These are phyloP conservation scores for Drosophila leontia DNA, from an alignment of 1,140 invertebrate species.

Conservation along the genomic window DNA sequence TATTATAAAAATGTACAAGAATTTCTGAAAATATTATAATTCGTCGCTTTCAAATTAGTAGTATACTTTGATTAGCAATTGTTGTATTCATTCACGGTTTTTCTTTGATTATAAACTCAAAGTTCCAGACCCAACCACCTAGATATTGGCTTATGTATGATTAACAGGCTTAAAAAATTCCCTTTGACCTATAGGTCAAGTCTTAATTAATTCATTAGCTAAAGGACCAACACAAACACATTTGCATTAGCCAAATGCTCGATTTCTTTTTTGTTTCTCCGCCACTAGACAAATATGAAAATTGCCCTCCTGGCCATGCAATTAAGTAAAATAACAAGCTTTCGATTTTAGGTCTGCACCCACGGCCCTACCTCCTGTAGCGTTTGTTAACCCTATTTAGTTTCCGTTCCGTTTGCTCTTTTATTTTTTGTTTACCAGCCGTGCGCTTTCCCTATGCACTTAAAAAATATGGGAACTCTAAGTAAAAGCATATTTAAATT, in stretches of 20 bases:
- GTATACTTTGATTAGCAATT: no score
- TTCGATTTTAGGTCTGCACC: slow-evolving; percentile 32
- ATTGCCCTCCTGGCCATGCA: slow-evolving; percentile 38
- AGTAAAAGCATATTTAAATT: neutral
- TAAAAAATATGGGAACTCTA: neutral
- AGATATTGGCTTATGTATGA: neutral
- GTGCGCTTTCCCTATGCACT: slow-evolving; percentile 21
- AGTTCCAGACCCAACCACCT: neutral
- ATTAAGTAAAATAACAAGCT: slow-evolving; percentile 55
- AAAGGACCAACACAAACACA: neutral
- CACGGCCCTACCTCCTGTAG: neutral
- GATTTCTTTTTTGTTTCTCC: slow-evolving; percentile 6
- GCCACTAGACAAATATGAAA: slow-evolving; percentile 47
- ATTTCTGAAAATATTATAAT: no score
- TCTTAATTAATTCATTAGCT: slow-evolving; percentile 14
- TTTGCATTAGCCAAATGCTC: slow-evolving; percentile 22
- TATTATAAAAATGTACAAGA: no score
- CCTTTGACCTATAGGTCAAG: neutral
- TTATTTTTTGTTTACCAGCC: slow-evolving; percentile 42
- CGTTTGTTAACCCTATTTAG: slow-evolving; percentile 47
- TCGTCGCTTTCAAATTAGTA: no score
- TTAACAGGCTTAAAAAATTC: neutral
- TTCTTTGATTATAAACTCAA: neutral
- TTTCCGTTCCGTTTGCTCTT: slow-evolving; percentile 29
- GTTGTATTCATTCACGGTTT: accelerated